Evolutionary conservation across 2,797 vertebrate species (phyloP).

Genomic region (Sebastes minor): DNA sequence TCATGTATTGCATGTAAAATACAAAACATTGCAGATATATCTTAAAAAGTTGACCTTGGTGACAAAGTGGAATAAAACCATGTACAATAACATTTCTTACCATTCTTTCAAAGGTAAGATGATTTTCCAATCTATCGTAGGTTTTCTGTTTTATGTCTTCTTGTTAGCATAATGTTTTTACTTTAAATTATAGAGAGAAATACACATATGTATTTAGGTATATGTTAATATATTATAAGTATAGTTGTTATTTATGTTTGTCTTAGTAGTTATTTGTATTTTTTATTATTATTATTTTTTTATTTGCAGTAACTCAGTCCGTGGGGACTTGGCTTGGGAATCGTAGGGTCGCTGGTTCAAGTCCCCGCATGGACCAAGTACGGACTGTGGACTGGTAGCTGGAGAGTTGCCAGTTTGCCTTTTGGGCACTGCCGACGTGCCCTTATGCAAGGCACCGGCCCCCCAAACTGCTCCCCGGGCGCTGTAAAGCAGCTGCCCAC

Average conservation of each 20-base stretch:
- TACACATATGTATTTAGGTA: background rate
- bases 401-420: too few relatives aligned
- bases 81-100: background rate
- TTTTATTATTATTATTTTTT: too few relatives aligned
- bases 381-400: too few relatives aligned
- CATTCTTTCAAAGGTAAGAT: background rate
- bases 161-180: background rate
- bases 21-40: background rate
- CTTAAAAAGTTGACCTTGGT: too few relatives aligned
- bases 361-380: too few relatives aligned
- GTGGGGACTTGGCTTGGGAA: too few relatives aligned
- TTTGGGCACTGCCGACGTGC: too few relatives aligned
- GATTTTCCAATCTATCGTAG: background rate
- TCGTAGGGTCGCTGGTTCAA: too few relatives aligned
- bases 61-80: background rate
- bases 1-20: background rate
- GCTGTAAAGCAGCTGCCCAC: too few relatives aligned
- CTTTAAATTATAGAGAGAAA: background rate
- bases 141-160: background rate
- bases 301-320: too few relatives aligned
- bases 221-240: background rate
- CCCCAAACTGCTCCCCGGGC: too few relatives aligned
- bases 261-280: background rate
- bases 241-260: background rate
- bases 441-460: too few relatives aligned